phyloP scores from a whole-genome alignment of 1,140 invertebrate species.

The Drosophila persimilis region DNA sequence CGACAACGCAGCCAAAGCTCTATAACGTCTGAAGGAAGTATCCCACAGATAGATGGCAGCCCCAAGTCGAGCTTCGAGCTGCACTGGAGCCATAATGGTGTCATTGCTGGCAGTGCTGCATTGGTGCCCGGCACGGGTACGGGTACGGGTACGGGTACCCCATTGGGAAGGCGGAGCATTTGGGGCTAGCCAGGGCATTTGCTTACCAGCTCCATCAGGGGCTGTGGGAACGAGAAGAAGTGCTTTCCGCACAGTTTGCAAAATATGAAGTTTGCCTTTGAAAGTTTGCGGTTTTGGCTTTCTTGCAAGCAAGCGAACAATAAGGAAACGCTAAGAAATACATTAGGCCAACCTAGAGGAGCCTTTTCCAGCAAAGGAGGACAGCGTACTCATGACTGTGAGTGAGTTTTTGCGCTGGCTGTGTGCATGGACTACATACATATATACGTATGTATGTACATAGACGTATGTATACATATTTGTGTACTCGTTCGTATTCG shows the following conservation, averaged over 20 bases:
- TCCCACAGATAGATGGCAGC: slow-evolving; percentile 38
- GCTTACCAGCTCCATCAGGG: slow-evolving; percentile 13
- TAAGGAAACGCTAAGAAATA: slow-evolving; percentile 65
- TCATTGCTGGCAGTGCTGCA: slow-evolving; percentile 33
- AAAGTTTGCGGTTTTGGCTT: slow-evolving; percentile 67
- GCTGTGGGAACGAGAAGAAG: slow-evolving; percentile 15
- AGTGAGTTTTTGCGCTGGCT: no score
- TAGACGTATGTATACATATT: neutral
- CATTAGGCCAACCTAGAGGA: slow-evolving; percentile 66
- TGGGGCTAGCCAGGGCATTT: slow-evolving; percentile 9
- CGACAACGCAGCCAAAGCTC: slow-evolving; percentile 38
- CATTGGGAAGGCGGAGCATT: no score
- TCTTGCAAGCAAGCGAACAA: slow-evolving; percentile 51
- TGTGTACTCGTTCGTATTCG: neutral
- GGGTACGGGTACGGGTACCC: neutral
- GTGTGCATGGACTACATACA: no score
- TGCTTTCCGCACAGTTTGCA: slow-evolving; percentile 66
- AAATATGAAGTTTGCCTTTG: slow-evolving; percentile 68
- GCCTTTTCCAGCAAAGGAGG: slow-evolving; percentile 51
- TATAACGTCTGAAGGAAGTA: slow-evolving; percentile 18
- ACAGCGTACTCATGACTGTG: slow-evolving; percentile 12
- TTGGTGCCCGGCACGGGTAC: neutral
- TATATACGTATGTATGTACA: slow-evolving; percentile 29
- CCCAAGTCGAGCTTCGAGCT: slow-evolving; percentile 3
- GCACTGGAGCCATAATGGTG: slow-evolving; percentile 41